A percentile compares a stretch with the other conserved stretches of the same genome.
Conservation (phyloP, 2,797 vertebrate species). For the Xyrichtys novacula region DNA sequence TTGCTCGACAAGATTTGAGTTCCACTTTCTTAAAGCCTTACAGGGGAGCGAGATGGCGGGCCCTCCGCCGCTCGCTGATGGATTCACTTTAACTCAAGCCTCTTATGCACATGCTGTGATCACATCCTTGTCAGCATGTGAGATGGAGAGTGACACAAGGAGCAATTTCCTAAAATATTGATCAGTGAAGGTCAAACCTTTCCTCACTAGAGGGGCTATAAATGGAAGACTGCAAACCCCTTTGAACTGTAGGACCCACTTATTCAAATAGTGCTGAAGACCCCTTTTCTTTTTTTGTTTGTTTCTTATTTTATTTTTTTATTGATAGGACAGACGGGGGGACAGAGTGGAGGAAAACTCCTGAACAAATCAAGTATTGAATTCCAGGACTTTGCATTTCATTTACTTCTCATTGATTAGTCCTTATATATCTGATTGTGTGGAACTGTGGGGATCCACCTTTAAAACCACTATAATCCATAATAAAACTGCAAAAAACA, state of each 20-base stretch:
- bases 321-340: not conserved
- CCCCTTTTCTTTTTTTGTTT: too few species aligned
- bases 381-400: too few species aligned
- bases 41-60: conserved; percentile 61
- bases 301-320: not conserved
- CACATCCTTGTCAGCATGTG: conserved; percentile 62
- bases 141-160: conserved; percentile 78
- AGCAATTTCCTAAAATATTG: conserved; percentile 87
- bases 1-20: conserved; percentile 73
- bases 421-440: too few species aligned
- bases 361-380: too few species aligned
- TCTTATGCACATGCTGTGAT: conserved; percentile 37
- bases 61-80: conserved; percentile 70
- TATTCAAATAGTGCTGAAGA: conserved; percentile 38
- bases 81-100: conserved; percentile 76
- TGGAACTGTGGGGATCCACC: too few species aligned
- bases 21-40: conserved; percentile 78
- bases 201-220: conserved; percentile 74
- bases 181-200: conserved; percentile 83
- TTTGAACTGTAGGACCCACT: conserved; percentile 42
- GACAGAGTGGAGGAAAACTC: too few species aligned
- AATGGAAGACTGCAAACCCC: conserved; percentile 67
- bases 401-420: too few species aligned
- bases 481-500: too few species aligned
- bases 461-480: too few species aligned